Evolutionary conservation across 2,113 vertebrate species (phyloP), one percentile per base, ranked within the genome.

Genomic region (Acinonyx jubatus): DNA sequence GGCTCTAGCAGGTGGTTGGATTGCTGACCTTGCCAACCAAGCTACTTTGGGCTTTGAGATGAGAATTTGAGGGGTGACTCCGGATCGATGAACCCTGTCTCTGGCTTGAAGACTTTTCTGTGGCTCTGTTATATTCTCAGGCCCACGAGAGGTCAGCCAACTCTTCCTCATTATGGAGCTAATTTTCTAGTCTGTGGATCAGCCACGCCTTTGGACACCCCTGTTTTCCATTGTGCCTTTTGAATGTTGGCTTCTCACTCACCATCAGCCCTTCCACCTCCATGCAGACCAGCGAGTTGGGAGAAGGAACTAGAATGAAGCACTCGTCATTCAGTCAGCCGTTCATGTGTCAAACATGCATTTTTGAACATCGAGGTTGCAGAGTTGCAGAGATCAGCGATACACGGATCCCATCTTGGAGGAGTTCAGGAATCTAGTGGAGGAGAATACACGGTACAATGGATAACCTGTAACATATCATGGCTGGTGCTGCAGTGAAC

Each of bases 171-270:
- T n/a, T 21, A 5, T 1, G 18, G 41, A 81, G 29, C 88, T 85
- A 65, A 10, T 27, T 52, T 89, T 88, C 50, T 57, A 15, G 79
- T 57, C 29, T 81, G 29, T 48, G 68, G 63, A 27, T 69, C 27
- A 68, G 76, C 63, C 92, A 36, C 0, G 0, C 61, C 78, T 73
- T 45, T 23, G 19, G 68, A 63, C 36, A 4, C 33, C 31, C 48
- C 52, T 61, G 12, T 65, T 48, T 87, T 82, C 90, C 61, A 27
- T 14, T 41, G 96, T 84, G 71, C 65, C 84, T 97, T 95, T 38
- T 92, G 29, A 33, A 21, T 12, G 19, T 73, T 94, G 25, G 21
- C 68, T 68, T 96, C 76, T 69, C 33, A 21, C 69, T 84, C 41
- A 27, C n/a, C 84, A 36, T 87, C 48, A 68, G 50, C 45, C 41